Conservation (phyloP, 2,113 vertebrate genomes). For the Orthochromis malagaraziensis region DNA sequence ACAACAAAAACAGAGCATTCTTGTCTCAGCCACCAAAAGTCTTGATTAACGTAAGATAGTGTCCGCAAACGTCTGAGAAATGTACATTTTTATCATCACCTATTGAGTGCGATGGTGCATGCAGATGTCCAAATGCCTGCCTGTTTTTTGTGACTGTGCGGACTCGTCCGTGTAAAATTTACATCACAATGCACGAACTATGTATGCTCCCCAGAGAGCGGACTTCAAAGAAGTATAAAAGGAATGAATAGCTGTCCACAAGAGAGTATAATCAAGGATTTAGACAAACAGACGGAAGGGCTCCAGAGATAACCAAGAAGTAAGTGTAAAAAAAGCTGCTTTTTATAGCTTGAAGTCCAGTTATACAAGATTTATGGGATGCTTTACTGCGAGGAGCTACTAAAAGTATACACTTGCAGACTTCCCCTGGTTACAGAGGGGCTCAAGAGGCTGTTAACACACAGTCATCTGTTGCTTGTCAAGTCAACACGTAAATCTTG, state of each 20-base stretch:
- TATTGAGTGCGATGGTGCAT: not conserved
- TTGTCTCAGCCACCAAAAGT: slow-evolving; percentile 10
- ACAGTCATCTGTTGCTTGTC: slow-evolving; percentile 48
- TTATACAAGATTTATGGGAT: slow-evolving; percentile 48
- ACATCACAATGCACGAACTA: not conserved
- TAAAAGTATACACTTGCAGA: slow-evolving; percentile 52
- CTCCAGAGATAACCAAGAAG: slow-evolving; percentile 51
- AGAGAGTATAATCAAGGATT: not conserved
- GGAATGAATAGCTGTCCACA: not conserved
- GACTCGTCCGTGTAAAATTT: not conserved
- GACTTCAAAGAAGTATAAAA: not conserved
- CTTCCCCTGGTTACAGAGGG: slow-evolving; percentile 37
- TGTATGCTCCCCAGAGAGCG: not conserved
- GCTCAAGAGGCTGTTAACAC: slow-evolving; percentile 40
- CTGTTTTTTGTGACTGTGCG: accelerated
- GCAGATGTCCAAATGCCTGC: not conserved
- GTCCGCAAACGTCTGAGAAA: not conserved
- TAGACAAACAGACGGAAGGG: slow-evolving; percentile 45
- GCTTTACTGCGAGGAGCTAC: slow-evolving; percentile 40
- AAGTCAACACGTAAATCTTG: slow-evolving; percentile 23
- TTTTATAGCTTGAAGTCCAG: slow-evolving; percentile 24
- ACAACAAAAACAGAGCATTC: slow-evolving; percentile 34
- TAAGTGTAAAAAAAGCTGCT: slow-evolving; percentile 34
- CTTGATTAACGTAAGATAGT: accelerated
- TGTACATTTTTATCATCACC: not conserved